A percentile compares a stretch with the other conserved stretches of the same genome.
Evolutionary conservation across 2,888 invertebrate genomes (phyloP).

Genomic region (Aplocera efformata): DNA sequence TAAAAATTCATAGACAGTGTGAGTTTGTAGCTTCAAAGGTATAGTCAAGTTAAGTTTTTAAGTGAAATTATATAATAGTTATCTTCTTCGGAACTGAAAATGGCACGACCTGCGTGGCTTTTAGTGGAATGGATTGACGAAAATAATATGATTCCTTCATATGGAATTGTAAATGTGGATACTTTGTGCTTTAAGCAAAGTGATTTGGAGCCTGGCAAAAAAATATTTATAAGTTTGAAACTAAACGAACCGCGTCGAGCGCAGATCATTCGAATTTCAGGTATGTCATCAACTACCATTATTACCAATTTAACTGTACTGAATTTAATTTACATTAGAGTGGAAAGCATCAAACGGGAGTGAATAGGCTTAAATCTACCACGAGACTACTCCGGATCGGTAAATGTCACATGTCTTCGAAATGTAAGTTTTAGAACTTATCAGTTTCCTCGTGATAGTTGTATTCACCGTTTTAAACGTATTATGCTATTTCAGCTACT

Average conservation of each 20-base stretch:
- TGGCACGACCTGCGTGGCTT: constrained; percentile 51
- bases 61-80: too few species aligned
- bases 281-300: too few species aligned
- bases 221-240: constrained; percentile 39
- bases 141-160: constrained; percentile 43
- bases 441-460: too few species aligned
- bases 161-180: constrained; percentile 47
- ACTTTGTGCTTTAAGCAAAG: constrained; percentile 34
- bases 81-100: constrained; percentile 23
- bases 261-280: constrained; percentile 50
- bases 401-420: too few species aligned
- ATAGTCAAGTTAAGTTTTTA: constrained; percentile 4
- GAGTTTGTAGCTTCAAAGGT: constrained; percentile 22
- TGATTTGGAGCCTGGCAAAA: constrained; percentile 43
- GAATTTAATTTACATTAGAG: too few species aligned
- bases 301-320: too few species aligned
- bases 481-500: too few species aligned
- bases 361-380: too few species aligned
- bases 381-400: too few species aligned
- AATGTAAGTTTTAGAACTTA: too few species aligned
- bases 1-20: constrained; percentile 21
- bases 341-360: too few species aligned
- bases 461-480: too few species aligned
- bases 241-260: constrained; percentile 40
- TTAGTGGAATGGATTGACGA: constrained; percentile 60